Percentiles rank a stretch among this genome's conserved stretches.
These are phyloP conservation scores for Tipula lateralis DNA, from an alignment of 2,888 invertebrate genomes.

Conservation along the genomic window DNA sequence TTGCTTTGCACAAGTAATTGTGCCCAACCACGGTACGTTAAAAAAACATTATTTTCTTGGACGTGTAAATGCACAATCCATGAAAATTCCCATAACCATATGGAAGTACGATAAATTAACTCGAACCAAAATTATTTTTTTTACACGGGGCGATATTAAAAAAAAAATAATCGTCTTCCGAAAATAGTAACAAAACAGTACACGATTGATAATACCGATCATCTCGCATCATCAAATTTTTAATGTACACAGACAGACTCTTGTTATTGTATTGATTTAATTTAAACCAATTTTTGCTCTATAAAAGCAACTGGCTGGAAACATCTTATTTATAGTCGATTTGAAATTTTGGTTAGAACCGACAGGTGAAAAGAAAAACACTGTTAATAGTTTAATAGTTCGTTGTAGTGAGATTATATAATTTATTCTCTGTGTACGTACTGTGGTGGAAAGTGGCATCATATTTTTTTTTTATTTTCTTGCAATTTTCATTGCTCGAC, in stretches of 20 bases:
- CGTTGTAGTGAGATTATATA: not conserved
- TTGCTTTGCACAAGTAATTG: no score
- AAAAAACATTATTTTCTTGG: not conserved
- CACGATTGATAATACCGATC: not conserved
- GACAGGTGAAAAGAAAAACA: constrained; percentile 3
- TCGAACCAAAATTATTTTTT: not conserved
- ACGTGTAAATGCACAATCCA: not conserved
- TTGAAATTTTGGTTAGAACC: not conserved
- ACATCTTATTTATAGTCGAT: not conserved
- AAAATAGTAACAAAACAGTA: not conserved
- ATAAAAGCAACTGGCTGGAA: constrained; percentile 25
- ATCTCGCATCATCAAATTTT: not conserved
- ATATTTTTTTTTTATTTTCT: not conserved
- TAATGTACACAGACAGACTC: not conserved
- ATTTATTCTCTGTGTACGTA: not conserved
- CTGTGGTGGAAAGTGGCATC: not conserved
- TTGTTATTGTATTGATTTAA: not conserved
- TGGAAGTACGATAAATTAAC: not conserved
- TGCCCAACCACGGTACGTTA: no score
- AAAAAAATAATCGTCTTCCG: not conserved
- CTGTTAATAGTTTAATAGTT: not conserved
- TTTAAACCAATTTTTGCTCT: not conserved
- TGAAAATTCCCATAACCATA: not conserved
- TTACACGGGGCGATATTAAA: not conserved
- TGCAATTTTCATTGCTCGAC: not conserved